A percentile compares a stretch with the other conserved stretches of the same genome.
Evolutionary conservation across 2,113 vertebrate species (phyloP).

Genomic region (Todiramphus saurophagus): DNA sequence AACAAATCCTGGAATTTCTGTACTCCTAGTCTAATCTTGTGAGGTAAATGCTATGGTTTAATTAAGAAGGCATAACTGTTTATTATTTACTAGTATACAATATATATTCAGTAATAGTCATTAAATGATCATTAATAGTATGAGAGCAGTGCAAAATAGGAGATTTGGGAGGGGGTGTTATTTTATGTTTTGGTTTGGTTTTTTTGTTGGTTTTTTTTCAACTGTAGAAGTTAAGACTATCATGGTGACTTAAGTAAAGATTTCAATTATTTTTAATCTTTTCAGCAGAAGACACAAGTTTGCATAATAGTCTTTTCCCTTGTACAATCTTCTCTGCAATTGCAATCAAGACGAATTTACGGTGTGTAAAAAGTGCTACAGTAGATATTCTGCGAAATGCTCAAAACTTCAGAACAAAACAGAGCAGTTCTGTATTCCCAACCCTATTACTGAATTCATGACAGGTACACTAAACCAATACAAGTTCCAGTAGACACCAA

Average conservation of each 20-base stretch:
- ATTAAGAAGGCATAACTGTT: neutral
- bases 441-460: neutral
- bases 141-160: neutral
- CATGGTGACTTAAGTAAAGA: neutral
- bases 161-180: neutral
- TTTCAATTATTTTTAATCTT: neutral
- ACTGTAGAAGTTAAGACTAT: neutral
- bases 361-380: neutral
- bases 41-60: neutral
- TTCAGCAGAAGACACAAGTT: neutral
- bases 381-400: neutral
- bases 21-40: neutral
- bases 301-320: neutral
- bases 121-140: neutral
- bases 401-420: neutral
- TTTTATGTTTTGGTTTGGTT: too few relatives aligned
- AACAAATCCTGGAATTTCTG: neutral
- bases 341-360: neutral
- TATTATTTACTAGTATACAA: neutral
- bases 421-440: neutral
- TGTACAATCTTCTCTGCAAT: neutral
- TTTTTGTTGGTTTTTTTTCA: neutral
- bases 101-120: neutral
- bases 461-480: neutral
- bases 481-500: neutral